Percentiles rank a stretch among this genome's conserved stretches.
These are phyloP conservation scores for Leptopterna dolabrata DNA, from an alignment of 2,888 invertebrate species.

Conservation along the genomic window DNA sequence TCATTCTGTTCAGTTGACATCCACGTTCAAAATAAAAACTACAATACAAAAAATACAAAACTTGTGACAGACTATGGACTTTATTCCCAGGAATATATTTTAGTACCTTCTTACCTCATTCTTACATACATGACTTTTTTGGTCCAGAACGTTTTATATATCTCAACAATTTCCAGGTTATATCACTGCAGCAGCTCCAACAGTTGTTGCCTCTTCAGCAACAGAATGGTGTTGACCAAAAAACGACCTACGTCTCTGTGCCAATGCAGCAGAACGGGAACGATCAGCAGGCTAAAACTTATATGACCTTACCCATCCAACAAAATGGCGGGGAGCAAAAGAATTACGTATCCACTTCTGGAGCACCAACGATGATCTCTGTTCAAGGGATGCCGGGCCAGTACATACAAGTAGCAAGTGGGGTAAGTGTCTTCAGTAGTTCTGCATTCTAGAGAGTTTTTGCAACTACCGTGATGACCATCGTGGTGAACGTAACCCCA, in stretches of 20 bases:
- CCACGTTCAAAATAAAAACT: too few relatives aligned
- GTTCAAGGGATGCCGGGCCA: constrained; percentile 70
- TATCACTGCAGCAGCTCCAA: constrained; percentile 68
- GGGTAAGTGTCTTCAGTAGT: constrained; percentile 15
- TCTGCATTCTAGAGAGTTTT: neutral
- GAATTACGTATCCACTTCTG: constrained; percentile 56
- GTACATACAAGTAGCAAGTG: constrained; percentile 68
- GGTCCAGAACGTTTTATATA: neutral
- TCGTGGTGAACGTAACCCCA: too few relatives aligned
- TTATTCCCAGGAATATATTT: too few relatives aligned
- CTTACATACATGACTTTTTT: too few relatives aligned
- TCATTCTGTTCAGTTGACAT: too few relatives aligned
- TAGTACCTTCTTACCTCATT: too few relatives aligned
- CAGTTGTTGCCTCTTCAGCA: constrained; percentile 68
- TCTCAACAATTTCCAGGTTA: constrained; percentile 65
- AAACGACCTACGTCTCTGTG: constrained; percentile 57
- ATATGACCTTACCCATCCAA: constrained; percentile 52
- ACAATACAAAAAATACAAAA: too few relatives aligned
- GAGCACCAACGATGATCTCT: constrained; percentile 66
- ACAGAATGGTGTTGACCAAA: constrained; percentile 61
- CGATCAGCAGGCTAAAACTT: constrained; percentile 39
- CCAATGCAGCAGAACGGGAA: constrained; percentile 34
- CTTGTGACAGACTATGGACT: too few relatives aligned
- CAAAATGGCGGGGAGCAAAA: constrained; percentile 61
- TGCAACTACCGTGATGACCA: too few relatives aligned